Conservation (phyloP, 1,140 invertebrate species). For the Wasmannia auropunctata region DNA sequence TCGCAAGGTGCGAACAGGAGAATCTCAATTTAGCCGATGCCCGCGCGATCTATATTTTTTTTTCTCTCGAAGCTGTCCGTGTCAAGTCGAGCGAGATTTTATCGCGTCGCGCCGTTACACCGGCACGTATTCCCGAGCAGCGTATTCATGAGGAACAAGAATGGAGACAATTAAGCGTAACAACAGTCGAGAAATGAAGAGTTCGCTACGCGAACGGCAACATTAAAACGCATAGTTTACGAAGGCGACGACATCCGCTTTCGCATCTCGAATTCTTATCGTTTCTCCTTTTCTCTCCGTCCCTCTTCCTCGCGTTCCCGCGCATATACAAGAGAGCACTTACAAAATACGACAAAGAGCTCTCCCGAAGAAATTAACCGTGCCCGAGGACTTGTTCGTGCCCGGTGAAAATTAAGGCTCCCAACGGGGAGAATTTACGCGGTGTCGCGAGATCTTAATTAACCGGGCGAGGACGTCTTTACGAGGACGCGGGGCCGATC, state of each 20-base stretch:
- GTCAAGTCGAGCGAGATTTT: constrained; percentile 21
- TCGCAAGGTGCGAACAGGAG: constrained; percentile 38
- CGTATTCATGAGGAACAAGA: neutral
- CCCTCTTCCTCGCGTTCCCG: neutral
- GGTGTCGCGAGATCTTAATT: constrained; percentile 37
- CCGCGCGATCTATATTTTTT: neutral
- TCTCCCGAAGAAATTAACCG: constrained; percentile 1
- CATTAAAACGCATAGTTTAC: constrained; percentile 36
- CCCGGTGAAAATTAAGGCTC: constrained; percentile 1
- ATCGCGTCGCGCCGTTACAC: constrained; percentile 6
- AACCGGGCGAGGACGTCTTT: constrained; percentile 70
- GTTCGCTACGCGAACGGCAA: neutral
- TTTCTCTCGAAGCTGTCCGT: neutral
- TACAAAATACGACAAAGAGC: constrained; percentile 16
- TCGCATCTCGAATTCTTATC: neutral
- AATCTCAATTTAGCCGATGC: constrained; percentile 49
- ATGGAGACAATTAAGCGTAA: constrained; percentile 18
- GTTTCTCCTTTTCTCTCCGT: neutral
- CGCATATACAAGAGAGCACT: neutral
- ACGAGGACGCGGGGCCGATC: constrained; percentile 73
- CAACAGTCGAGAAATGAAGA: constrained; percentile 20
- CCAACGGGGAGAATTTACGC: neutral
- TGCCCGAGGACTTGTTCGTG: neutral
- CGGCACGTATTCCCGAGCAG: neutral
- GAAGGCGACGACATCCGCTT: constrained; percentile 3